These are phyloP conservation scores for Leucopsar rothschildi DNA, from an alignment of 2,113 vertebrate genomes.

Conservation along the genomic window DNA sequence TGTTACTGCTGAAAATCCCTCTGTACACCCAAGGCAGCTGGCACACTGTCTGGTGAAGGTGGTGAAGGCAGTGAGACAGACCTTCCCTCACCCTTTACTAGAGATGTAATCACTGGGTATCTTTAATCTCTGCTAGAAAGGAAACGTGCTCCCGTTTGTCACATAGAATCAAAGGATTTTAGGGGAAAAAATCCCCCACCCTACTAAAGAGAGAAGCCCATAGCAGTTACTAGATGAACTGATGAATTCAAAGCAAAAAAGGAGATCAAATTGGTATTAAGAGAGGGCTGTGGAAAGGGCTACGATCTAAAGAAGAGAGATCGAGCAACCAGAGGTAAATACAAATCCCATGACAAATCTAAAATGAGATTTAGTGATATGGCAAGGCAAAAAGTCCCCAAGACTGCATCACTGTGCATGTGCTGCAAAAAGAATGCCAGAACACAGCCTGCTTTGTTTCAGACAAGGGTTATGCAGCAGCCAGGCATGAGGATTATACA, in stretches of 20 bases:
- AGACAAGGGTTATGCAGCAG: not conserved
- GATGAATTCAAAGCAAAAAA: conserved; percentile 28
- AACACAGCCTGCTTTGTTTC: not conserved
- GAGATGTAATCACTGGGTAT: not conserved
- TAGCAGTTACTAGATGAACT: not conserved
- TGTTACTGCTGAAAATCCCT: not conserved
- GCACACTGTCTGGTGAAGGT: not conserved
- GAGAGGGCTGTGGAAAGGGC: not conserved
- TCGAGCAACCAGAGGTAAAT: not conserved
- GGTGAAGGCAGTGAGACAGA: not conserved
- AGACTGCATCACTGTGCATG: not conserved
- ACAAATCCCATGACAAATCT: conserved; percentile 2
- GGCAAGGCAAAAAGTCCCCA: not conserved
- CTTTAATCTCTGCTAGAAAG: conserved; percentile 18
- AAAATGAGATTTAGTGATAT: not conserved
- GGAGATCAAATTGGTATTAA: not conserved
- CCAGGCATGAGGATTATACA: not conserved
- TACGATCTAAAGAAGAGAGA: not conserved
- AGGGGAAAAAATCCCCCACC: not conserved
- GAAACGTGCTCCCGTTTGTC: not conserved
- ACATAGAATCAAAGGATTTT: conserved; percentile 20
- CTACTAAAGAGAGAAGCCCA: not conserved
- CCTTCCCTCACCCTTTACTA: not conserved
- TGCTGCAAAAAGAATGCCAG: not conserved
- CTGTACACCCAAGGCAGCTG: not conserved